Base-by-base conservation (phyloP, 2,113 vertebrate genomes). In the Dunckerocampus dactyliophorus region DNA sequence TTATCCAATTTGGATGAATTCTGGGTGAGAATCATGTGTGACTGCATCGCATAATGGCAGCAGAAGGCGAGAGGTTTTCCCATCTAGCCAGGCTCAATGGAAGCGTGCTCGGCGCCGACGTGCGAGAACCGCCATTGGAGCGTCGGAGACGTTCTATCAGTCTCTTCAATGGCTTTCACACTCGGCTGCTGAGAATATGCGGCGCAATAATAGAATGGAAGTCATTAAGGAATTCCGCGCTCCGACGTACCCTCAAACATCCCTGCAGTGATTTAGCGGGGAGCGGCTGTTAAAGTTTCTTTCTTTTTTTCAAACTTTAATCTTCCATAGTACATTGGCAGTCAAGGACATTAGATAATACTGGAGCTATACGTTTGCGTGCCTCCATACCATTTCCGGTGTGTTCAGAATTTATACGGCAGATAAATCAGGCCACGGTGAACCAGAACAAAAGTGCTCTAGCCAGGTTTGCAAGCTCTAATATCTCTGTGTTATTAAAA, bases 401-500 rank as follows among this genome's bases (percentile, higher is more conserved):
- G 34, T 42, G 19, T 42, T 56, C 37, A 21, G 42, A 21, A 56
- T 75, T 70, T 47, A 47, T 21, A 55, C 49, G n/a, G 6, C 6
- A 37, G 54, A 75, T 59, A 75, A 75, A 67, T 69, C 66, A 59
- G 53, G 31, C 8, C 24, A 13, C 45, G 64, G 72, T 49, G 42
- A 75, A 75, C 63, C 52, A 68, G 65, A 76, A 53, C n/a, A 50
- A 59, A 64, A 60, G 62, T 69, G 71, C 71, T 1, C 69, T 0
- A 16, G 47, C 34, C 8, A 66, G 69, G 63, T 80, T 72, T 80
- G 65, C 58, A 63, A 69, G 57, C 75, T 80, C 50, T 72, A 73
- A 83, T 81, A 82, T 83, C 64, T 75, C 69, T 63, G 28, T 75
- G 80, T 82, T 85, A 85, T 83, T 84, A 87, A 83, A 86, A 77